Conservation (phyloP, 2,113 vertebrate species). For the Burhinus oedicnemus region DNA sequence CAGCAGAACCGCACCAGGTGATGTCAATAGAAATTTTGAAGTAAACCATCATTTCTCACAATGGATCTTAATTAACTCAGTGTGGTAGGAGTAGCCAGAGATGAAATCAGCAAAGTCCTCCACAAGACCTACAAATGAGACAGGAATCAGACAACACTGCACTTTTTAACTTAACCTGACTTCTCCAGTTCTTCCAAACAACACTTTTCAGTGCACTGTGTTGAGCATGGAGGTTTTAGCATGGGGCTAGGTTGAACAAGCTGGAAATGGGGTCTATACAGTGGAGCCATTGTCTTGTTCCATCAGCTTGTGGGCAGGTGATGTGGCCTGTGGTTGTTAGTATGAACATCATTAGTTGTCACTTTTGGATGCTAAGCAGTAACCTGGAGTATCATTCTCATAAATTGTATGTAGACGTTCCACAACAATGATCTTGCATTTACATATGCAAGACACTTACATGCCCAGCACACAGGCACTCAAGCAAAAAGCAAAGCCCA, state of each 20-base stretch:
- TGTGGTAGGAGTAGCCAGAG: background rate
- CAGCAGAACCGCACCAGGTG: background rate
- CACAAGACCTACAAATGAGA: background rate
- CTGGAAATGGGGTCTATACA: background rate
- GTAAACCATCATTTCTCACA: background rate
- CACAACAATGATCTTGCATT: background rate
- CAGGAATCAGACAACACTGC: background rate
- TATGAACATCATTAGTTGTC: background rate
- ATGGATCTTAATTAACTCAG: background rate
- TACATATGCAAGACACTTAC: background rate
- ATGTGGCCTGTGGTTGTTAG: accelerated
- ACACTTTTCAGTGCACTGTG: background rate
- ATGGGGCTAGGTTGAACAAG: background rate
- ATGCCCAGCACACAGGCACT: background rate
- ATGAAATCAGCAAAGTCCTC: background rate
- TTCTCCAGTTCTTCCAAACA: background rate
- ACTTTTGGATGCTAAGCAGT: background rate
- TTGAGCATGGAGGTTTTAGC: background rate
- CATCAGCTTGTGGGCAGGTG: background rate
- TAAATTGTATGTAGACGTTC: background rate
- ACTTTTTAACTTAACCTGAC: background rate
- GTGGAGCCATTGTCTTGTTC: background rate
- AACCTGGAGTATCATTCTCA: background rate
- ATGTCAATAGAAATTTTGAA: background rate
- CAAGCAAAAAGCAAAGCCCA: background rate